Percentiles rank a stretch among this genome's conserved stretches.
These are phyloP conservation scores for Melipona bicolor DNA, from an alignment of 2,888 invertebrate genomes.

Conservation along the genomic window DNA sequence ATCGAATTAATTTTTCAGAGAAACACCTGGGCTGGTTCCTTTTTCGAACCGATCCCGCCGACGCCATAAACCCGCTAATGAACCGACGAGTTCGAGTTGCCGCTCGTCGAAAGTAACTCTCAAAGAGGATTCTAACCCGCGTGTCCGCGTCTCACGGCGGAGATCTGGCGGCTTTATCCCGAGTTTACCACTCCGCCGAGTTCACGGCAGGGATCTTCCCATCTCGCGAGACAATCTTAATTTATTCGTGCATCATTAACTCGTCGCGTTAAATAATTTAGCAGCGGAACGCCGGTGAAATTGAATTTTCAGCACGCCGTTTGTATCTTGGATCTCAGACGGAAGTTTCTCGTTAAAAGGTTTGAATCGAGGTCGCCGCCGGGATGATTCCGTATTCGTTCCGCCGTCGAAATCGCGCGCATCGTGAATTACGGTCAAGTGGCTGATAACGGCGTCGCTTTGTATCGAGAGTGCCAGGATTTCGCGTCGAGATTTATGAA, in stretches of 20 bases:
- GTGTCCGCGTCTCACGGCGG: neutral
- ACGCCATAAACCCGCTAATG: neutral
- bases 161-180: neutral
- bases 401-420: neutral
- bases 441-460: neutral
- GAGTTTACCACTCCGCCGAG: neutral
- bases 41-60: neutral
- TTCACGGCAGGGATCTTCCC: neutral
- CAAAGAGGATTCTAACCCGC: slow-evolving; percentile 37
- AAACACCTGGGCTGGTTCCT: neutral
- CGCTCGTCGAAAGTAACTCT: slow-evolving; percentile 22
- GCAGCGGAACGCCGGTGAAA: slow-evolving; percentile 7
- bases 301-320: slow-evolving; percentile 32
- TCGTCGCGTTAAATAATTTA: slow-evolving; percentile 36
- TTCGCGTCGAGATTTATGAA: neutral
- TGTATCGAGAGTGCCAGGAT: neutral
- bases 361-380: neutral
- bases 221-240: slow-evolving; percentile 39
- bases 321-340: slow-evolving; percentile 7
- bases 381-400: neutral
- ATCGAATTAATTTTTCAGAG: slow-evolving; percentile 21
- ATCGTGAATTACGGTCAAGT: neutral
- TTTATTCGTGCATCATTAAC: slow-evolving; percentile 46
- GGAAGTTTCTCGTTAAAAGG: slow-evolving; percentile 28
- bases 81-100: neutral